Evolutionary conservation across 2,113 vertebrate genomes (phyloP).

Genomic region (Lamprotornis superbus): DNA sequence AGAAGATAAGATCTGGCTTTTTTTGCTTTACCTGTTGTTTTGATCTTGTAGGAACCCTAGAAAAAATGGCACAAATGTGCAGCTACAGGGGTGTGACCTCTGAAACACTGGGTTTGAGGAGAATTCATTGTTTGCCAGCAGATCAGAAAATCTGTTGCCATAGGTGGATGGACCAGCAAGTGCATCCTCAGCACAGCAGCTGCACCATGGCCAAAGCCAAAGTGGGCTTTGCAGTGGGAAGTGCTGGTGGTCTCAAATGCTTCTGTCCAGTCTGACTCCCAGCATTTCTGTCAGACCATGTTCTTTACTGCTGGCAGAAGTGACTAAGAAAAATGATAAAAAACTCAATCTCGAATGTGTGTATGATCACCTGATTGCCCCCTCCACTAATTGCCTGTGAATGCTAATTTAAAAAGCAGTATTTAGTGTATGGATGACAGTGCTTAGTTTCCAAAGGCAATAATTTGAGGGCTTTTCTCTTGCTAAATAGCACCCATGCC

Average conservation of each 20-base stretch:
- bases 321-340: neutral
- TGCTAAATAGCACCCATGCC: slow-evolving; percentile 1
- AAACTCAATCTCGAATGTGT: neutral
- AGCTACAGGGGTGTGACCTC: neutral
- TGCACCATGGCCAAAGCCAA: accelerated
- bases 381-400: slow-evolving; percentile 3
- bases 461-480: slow-evolving; percentile 25
- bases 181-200: neutral
- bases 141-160: neutral
- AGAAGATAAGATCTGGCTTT: neutral
- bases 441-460: slow-evolving; percentile 30
- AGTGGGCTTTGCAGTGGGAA: neutral
- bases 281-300: neutral
- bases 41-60: neutral
- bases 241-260: neutral
- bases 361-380: slow-evolving; percentile 13
- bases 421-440: neutral
- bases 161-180: neutral
- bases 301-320: neutral
- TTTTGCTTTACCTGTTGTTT: neutral
- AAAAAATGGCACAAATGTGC: neutral
- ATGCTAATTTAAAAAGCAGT: slow-evolving; percentile 23
- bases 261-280: neutral
- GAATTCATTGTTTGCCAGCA: neutral
- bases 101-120: neutral